Base-by-base conservation (phyloP, 1,140 invertebrate genomes). In the Drosophila bocki region DNA sequence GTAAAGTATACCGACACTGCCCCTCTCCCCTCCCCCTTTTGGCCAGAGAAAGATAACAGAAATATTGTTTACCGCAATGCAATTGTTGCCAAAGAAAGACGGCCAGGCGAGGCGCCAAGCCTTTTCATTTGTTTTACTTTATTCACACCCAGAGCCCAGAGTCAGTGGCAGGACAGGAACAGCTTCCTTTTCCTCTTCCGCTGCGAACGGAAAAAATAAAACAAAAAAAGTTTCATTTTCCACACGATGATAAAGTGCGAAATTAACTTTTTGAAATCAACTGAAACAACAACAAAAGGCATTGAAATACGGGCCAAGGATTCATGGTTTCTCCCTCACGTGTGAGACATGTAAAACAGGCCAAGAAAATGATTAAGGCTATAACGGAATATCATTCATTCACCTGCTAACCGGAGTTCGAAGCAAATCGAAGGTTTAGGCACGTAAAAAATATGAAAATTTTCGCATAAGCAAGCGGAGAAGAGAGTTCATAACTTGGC, bases 1-100 rank as follows among this genome's bases (percentile, higher is more conserved):
- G 84, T 87, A 87, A 88, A 87, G 80, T 84, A 87, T 75, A 80
- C 80, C 74, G 65, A 63, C 56, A 13, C 71, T 60, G 61, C 62
- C 50, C 19, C 19, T 26, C 26, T 29, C 26, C 26, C 26, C 26
- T 6, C 6, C 48, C 63, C 63, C 8, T 32, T 44, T 35, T 48
- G 32, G 60, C 45, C 26, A 41, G 82, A 44, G 69, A 60, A 69
- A 87, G 85, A 87, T 88, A 87, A 84, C 83, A 87, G 82, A 87
- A 87, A 88, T 88, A 90, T 88, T 88, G 85, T 84, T 88, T 81
- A 80, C 84, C 85, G 85, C 84, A 88, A 90, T 88, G 84, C 83
- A 87, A 87, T 87, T 87, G 84, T 88, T 87, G 83, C 72, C 80
- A 87, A 87, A 88, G 80, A 84, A 88, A 80, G 61, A 61, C 47